Percentiles rank a stretch among this genome's conserved stretches.
These are phyloP conservation scores for Pheosia tremula DNA, from an alignment of 2,888 invertebrate genomes.

Conservation along the genomic window DNA sequence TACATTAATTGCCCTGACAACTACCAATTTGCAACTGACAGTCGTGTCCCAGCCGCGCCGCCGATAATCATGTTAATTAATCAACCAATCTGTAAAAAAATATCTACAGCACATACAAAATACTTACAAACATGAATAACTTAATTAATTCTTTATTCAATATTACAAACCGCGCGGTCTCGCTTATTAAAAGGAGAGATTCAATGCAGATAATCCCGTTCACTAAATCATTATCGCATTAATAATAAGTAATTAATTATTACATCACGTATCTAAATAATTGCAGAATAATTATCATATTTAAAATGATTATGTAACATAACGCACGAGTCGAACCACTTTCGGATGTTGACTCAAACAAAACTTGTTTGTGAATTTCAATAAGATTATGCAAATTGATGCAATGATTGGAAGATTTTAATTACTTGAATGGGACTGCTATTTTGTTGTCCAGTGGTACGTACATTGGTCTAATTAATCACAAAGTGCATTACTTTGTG, in stretches of 20 bases:
- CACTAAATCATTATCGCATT: conserved; percentile 22
- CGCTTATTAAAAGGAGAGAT: neutral
- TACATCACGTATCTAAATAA: conserved; percentile 15
- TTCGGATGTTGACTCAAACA: conserved; percentile 22
- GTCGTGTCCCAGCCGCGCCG: too few relatives aligned
- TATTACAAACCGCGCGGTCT: neutral
- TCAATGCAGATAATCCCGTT: conserved; percentile 22
- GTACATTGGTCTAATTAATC: too few relatives aligned
- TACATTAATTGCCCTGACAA: too few relatives aligned
- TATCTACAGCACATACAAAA: neutral
- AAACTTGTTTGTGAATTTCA: conserved; percentile 21
- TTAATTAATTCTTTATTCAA: neutral
- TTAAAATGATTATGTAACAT: conserved; percentile 24
- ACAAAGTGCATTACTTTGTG: too few relatives aligned
- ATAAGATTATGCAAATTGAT: conserved; percentile 27
- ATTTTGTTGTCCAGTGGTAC: too few relatives aligned
- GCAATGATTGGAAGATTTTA: neutral
- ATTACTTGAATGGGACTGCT: neutral
- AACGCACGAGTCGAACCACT: conserved; percentile 23
- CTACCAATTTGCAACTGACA: too few relatives aligned
- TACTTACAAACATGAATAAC: neutral
- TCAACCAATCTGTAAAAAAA: neutral
- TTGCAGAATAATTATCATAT: conserved; percentile 20
- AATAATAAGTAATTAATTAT: conserved; percentile 14
- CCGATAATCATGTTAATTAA: too few relatives aligned